Conservation (phyloP, 2,113 vertebrate species). For the Pomatorhinus ruficollis region DNA sequence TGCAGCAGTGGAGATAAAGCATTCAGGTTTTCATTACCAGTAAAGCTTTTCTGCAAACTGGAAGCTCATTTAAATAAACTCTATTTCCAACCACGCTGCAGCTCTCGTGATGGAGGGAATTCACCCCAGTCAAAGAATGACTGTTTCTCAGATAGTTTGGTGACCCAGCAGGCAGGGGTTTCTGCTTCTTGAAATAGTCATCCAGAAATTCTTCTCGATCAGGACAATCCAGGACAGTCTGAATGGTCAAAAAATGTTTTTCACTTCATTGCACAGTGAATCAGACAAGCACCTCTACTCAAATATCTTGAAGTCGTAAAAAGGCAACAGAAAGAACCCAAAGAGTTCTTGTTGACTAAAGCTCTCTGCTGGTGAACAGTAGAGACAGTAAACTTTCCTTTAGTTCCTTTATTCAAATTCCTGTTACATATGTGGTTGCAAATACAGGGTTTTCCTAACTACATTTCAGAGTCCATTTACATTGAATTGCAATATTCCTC, state of each 20-base stretch:
- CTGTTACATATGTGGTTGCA: neutral
- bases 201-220: neutral
- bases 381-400: neutral
- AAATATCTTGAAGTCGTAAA: neutral
- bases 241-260: neutral
- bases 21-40: neutral
- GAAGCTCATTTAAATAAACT: neutral
- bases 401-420: neutral
- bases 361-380: neutral
- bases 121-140: neutral
- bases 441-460: neutral
- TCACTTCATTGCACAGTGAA: neutral
- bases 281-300: neutral
- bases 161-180: accelerated
- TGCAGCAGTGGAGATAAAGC: neutral
- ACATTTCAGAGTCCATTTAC: neutral
- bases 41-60: neutral
- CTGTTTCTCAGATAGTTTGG: accelerated
- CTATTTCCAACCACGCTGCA: accelerated
- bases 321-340: neutral
- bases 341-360: neutral
- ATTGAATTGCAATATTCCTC: neutral
- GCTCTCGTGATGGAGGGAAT: neutral
- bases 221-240: neutral
- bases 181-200: neutral